phyloP scores from a whole-genome alignment of 2,888 invertebrate species.

The Darwinula stevensoni region DNA sequence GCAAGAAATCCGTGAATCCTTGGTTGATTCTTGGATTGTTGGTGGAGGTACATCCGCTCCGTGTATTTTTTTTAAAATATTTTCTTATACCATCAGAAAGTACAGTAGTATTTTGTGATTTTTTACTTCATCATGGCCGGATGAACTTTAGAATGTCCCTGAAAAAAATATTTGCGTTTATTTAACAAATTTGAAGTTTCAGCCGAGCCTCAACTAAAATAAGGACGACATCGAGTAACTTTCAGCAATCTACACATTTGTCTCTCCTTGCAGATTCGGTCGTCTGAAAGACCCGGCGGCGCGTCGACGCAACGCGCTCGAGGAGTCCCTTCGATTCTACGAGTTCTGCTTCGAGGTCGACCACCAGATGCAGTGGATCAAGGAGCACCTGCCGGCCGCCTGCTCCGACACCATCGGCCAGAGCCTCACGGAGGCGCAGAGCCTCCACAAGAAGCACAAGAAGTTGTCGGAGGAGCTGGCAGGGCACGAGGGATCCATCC shows the following conservation, averaged over 20 bases:
- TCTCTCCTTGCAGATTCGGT: conserved; percentile 21
- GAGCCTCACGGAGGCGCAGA: conserved; percentile 72
- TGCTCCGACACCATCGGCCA: conserved; percentile 41
- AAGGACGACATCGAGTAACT: background rate
- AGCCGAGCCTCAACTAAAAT: conserved; percentile 5
- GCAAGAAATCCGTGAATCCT: too few relatives aligned
- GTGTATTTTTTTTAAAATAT: too few relatives aligned
- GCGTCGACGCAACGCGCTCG: conserved; percentile 38
- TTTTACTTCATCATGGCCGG: too few relatives aligned
- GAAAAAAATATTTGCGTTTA: too few relatives aligned
- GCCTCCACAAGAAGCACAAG: conserved; percentile 68
- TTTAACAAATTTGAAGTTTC: too few relatives aligned
- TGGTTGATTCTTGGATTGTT: too few relatives aligned
- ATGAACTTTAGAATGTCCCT: too few relatives aligned
- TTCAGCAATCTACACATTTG: conserved; percentile 1
- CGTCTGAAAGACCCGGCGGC: conserved; percentile 39
- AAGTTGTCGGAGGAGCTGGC: conserved; percentile 66
- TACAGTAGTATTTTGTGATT: too few relatives aligned
- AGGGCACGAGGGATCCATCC: conserved; percentile 56
- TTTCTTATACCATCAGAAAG: too few relatives aligned
- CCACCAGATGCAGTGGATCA: conserved; percentile 79
- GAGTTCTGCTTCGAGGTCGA: conserved; percentile 80
- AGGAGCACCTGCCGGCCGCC: conserved; percentile 55
- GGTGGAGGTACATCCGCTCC: too few relatives aligned
- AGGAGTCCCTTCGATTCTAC: conserved; percentile 55